phyloP scores from a whole-genome alignment of 1,140 invertebrate genomes.

The Melipona quadrifasciata region DNA sequence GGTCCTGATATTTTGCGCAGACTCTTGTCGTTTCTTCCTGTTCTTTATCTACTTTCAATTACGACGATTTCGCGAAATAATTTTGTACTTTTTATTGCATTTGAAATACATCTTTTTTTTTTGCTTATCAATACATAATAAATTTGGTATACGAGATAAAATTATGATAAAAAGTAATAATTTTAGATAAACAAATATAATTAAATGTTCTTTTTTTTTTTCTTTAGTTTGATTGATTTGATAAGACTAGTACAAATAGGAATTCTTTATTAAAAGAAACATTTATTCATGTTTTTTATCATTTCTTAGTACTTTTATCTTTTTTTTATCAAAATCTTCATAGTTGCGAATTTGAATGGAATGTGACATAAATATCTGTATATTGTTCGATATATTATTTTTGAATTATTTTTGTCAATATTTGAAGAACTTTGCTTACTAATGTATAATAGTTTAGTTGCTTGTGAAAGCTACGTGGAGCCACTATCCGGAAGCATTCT shows the following conservation, averaged over 20 bases:
- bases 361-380: no score
- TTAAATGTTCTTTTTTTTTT: background rate
- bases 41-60: slow-evolving; percentile 48
- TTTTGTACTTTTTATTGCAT: slow-evolving; percentile 1
- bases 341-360: background rate
- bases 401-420: background rate
- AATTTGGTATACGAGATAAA: background rate
- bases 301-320: background rate
- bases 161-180: background rate
- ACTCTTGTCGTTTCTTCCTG: slow-evolving; percentile 46
- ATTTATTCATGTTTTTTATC: background rate
- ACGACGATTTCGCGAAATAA: slow-evolving; percentile 36
- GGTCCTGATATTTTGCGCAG: slow-evolving; percentile 52
- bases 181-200: background rate
- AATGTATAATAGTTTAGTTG: slow-evolving; percentile 22
- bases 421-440: slow-evolving; percentile 11
- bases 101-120: background rate
- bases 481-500: slow-evolving; percentile 48
- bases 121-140: background rate
- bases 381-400: background rate
- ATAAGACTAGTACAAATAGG: background rate
- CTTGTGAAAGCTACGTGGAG: slow-evolving; percentile 46
- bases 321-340: background rate
- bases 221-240: background rate
- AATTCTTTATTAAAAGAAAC: background rate